A percentile compares a stretch with the other conserved stretches of the same genome.
phyloP scores from a whole-genome alignment of 2,797 vertebrate species.

The Antennarius maculatus region DNA sequence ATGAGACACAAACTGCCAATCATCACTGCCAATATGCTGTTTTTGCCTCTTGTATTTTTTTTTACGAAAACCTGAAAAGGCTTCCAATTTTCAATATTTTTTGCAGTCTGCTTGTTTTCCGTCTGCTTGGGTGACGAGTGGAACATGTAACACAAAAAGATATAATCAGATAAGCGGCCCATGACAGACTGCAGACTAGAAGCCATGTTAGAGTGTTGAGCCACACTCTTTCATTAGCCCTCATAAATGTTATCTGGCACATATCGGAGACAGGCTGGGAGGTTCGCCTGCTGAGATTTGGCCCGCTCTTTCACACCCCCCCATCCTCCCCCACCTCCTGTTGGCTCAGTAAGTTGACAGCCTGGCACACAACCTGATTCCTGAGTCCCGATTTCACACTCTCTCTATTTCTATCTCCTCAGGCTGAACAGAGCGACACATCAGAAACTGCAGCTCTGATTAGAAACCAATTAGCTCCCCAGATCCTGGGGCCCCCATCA shows the following conservation, averaged over 20 bases:
- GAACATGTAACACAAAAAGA: conserved; percentile 33
- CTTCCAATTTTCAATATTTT: conserved; percentile 21
- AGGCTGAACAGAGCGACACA: conserved; percentile 39
- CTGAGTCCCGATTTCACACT: conserved; percentile 58
- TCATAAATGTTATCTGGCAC: conserved; percentile 67
- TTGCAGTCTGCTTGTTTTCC: neutral
- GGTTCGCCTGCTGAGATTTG: conserved; percentile 59
- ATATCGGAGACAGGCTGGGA: conserved; percentile 56
- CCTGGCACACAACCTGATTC: conserved; percentile 55
- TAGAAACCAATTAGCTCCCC: conserved; percentile 71
- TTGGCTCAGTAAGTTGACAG: conserved; percentile 53
- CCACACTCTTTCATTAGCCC: conserved; percentile 60
- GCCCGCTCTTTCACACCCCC: conserved; percentile 41
- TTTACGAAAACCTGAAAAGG: conserved; percentile 32
- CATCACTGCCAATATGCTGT: conserved; percentile 27
- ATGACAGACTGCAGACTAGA: conserved; percentile 7
- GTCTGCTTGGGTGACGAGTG: conserved; percentile 20
- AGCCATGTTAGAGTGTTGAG: conserved; percentile 30
- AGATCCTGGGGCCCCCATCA: conserved; percentile 43
- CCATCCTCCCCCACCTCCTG: conserved; percentile 44
- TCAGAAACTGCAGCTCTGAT: conserved; percentile 61
- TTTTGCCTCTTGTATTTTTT: conserved; percentile 21
- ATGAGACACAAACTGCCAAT: conserved; percentile 21
- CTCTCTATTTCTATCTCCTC: conserved; percentile 55
- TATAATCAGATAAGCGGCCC: conserved; percentile 12